phyloP scores from a whole-genome alignment of 2,113 vertebrate species.

The Cephalopterus ornatus region DNA sequence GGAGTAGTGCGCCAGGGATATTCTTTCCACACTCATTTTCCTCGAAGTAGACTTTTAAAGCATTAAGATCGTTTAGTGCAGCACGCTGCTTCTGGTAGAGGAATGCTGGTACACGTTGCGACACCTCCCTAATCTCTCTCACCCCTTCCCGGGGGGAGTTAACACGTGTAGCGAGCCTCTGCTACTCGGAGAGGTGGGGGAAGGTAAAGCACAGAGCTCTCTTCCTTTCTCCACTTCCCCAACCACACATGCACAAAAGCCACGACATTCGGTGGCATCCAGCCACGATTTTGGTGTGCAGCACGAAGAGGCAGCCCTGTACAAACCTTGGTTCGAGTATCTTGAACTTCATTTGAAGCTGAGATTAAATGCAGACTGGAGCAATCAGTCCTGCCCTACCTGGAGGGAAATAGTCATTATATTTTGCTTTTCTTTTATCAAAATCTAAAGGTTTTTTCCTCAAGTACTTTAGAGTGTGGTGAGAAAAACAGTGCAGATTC shows the following conservation, averaged over 20 bases:
- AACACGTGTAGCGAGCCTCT: neutral
- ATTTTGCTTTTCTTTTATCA: neutral
- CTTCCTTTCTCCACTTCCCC: accelerated
- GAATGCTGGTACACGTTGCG: neutral
- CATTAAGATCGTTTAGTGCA: accelerated
- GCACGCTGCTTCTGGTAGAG: accelerated
- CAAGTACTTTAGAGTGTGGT: neutral
- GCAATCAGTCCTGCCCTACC: accelerated
- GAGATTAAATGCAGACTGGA: no score
- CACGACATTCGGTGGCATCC: accelerated
- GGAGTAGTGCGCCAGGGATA: accelerated
- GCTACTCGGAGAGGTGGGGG: neutral
- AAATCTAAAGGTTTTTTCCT: neutral
- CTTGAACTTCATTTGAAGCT: neutral
- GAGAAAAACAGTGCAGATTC: neutral
- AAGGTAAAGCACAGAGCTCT: neutral
- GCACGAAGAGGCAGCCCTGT: neutral
- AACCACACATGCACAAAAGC: accelerated
- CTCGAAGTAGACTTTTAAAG: accelerated
- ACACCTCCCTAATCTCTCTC: accelerated
- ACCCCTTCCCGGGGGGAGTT: accelerated
- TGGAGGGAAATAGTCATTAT: neutral
- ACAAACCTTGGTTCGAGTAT: neutral
- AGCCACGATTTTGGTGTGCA: neutral
- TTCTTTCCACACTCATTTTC: accelerated